phyloP scores from a whole-genome alignment of 2,888 invertebrate genomes.

The Trissolcus japonicus region DNA sequence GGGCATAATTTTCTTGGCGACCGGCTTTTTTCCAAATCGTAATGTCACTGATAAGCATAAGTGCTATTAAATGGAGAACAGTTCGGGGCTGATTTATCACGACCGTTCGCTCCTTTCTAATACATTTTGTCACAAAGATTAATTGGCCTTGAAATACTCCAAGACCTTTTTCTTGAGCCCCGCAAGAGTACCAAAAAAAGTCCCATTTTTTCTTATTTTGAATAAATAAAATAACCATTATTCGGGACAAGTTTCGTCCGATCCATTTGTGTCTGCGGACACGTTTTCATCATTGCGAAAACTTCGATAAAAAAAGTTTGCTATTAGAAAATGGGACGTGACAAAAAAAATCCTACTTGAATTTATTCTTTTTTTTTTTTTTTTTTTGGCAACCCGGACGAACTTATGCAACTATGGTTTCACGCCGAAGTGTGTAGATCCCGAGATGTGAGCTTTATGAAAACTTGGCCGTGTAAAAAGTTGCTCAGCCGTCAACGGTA shows the following conservation, averaged over 20 bases:
- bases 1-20: constrained; percentile 55
- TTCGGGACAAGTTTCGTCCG: constrained; percentile 24
- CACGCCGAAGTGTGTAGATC: constrained; percentile 39
- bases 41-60: constrained; percentile 61
- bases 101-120: constrained; percentile 41
- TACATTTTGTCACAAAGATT: constrained; percentile 52
- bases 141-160: constrained; percentile 37
- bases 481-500: constrained; percentile 30
- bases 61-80: constrained; percentile 60
- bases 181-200: no score
- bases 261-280: constrained; percentile 31
- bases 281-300: constrained; percentile 45
- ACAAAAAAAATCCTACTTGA: constrained; percentile 21
- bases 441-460: constrained; percentile 46
- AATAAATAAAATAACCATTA: constrained; percentile 36
- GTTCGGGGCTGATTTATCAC: constrained; percentile 58
- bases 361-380: constrained; percentile 18
- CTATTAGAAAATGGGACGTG: constrained; percentile 35
- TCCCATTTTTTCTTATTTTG: constrained; percentile 1
- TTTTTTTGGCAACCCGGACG: constrained; percentile 42
- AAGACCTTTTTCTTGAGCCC: constrained; percentile 11
- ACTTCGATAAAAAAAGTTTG: constrained; percentile 49
- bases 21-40: constrained; percentile 50
- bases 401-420: constrained; percentile 40
- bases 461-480: constrained; percentile 47